Evolutionary conservation across 1,140 invertebrate genomes (phyloP), one percentile per base, ranked within the genome.

Genomic region (Drosophila kanapiae): DNA sequence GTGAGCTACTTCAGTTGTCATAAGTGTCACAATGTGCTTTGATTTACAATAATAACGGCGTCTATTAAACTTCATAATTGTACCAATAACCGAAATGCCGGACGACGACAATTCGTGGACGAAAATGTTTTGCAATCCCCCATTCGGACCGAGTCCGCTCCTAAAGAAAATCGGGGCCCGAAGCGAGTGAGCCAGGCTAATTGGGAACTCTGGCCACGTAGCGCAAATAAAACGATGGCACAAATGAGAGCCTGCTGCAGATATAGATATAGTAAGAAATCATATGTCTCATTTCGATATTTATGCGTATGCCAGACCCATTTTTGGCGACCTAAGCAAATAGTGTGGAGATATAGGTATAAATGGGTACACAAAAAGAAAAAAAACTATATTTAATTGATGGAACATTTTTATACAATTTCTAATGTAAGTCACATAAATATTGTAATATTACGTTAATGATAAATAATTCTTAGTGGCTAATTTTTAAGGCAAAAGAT

Each of bases 271-370:
- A 80, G 77, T 84, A 77, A 87, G 80, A 88, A 87, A 88, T 87
- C 83, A 88, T 88, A 88, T 88, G 84, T 88, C 85, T 88, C 80
- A 81, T 79, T 90, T 80, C 69, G 84, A 80, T 88, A 90, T 88
- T 84, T 88, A 88, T 88, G 85, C 81, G 85, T 85, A 81, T 90
- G 85, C 80, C 78, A 84, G 85, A 72, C 78, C 86, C 81, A 85
- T 90, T 90, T 90, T 90, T 84, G 85, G 85, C 86, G 86, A 90
- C 86, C 85, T 90, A 90, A 90, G 86, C 85, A 90, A 90, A 90
- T 90, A 90, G 85, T 76, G 45, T 43, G 45, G 77, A 18, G 8
- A 56, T 56, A 38, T 56, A 56, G 35, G 53, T 56, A 56, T 18
- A 56, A 56, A 40, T 27, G 18, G 18, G 13, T 56, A 3, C 53